Evolutionary conservation across 2,888 invertebrate species (phyloP).

Genomic region (Phengaris arion): DNA sequence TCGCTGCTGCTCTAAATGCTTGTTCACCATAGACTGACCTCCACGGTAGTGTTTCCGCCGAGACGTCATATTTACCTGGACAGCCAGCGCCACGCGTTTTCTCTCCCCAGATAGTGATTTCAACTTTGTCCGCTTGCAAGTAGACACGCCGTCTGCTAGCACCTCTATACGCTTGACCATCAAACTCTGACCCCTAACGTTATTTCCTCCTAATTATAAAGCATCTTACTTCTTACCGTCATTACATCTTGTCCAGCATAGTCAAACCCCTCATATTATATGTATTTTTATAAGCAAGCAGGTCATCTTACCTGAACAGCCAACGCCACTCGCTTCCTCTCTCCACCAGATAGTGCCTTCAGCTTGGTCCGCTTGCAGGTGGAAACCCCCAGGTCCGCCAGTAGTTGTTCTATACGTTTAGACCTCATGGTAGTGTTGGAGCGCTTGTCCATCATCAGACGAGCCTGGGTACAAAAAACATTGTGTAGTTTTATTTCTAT

Average conservation of each 20-base stretch:
- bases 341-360: slow-evolving; percentile 92
- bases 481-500: no score
- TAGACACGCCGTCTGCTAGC: no score
- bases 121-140: no score
- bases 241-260: no score
- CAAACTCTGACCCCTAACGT: neutral
- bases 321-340: slow-evolving; percentile 90
- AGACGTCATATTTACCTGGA: no score
- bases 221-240: no score
- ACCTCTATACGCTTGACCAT: neutral
- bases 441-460: slow-evolving; percentile 85
- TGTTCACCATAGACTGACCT: no score
- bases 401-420: slow-evolving; percentile 62
- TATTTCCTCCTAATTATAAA: neutral
- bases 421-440: slow-evolving; percentile 59
- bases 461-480: slow-evolving; percentile 74
- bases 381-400: slow-evolving; percentile 84
- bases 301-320: slow-evolving; percentile 85
- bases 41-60: no score
- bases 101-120: no score
- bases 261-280: no score
- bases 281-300: neutral
- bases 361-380: slow-evolving; percentile 86
- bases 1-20: no score
- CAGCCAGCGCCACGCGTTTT: no score